Evolutionary conservation across 2,113 vertebrate species (phyloP), one percentile per base, ranked within the genome.

Genomic region (Engraulis encrasicolus): DNA sequence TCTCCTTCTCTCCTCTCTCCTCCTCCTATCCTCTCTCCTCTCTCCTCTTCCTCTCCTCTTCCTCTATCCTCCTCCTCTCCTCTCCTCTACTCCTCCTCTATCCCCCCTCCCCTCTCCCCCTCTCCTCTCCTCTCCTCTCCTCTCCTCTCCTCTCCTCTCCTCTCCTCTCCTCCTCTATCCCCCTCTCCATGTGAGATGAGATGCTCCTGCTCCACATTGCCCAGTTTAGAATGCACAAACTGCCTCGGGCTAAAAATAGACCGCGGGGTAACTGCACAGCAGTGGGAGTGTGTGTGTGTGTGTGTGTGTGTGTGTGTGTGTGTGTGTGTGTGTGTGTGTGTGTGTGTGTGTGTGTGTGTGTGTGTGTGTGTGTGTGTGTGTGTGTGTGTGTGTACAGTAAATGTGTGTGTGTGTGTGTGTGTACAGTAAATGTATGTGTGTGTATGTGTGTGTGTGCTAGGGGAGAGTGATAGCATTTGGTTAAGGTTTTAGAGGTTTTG

Each of bases 201-300:
- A 38, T 82, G 61, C 82, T 86, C 81, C 79, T 85, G 85, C 54
- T 81, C 82, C 81, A 80, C 82, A 85, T 79, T 81, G 78, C 78
- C 48, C 40, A 66, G 83, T 89, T 87, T 83, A 81, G 83, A 84
- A 88, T 86, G 83, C 83, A 80, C 84, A 85, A 85, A 86, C 83
- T 82, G 84, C 85, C 80, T 23, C n/a, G 6, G 14, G 77, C 89
- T 89, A 90, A 84, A 89, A 87, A 85, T 90, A 90, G 83, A 61
- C 54, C 34, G 17, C 37, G 37, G 85, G 80, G 80, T 78, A 86
- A 79, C 84, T 84, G 82, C 85, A 83, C 78, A 50, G 49, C 78
- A 49, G 37, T 36, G 80, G 23, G 58, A 17, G 54, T 23, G 54
- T 58, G 54, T 58, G 54, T 58, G 54, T 58, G 40, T 45, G 40